Evolutionary conservation across 2,888 invertebrate species (phyloP), one percentile per base, ranked within the genome.

Genomic region (Lasioglossum figueresi): DNA sequence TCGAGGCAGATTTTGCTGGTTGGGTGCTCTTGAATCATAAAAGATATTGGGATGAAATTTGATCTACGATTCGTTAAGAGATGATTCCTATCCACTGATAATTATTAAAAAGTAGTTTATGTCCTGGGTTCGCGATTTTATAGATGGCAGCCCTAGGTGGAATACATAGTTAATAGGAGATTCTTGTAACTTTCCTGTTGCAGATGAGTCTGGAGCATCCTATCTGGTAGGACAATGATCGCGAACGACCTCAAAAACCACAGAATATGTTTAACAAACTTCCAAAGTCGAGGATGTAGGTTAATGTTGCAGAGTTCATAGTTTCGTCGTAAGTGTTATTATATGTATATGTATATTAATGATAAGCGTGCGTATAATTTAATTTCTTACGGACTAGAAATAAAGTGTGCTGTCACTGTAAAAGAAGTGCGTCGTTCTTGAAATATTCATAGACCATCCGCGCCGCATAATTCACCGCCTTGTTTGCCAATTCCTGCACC

Each of bases 171-270:
- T 68, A 37, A 37, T 34, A 73, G 48, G 45, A 45, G 16, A 19
- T 52, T 66, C 45, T 72, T 34, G 14, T 5, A 8, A 59, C 27
- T 45, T 63, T 63, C 31, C 37, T 82, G n/a, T 92, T 92, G n/a
- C 83, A 92, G 91, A 63, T 89, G 70, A 84, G 80, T 83, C 83
- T 88, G 19, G 86, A 84, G 12, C 89, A 89, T 16, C 81, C 71
- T 10, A 43, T 87, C 1, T 89, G 87, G 89, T 88, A 88, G 66
- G 6, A 63, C 31, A 14, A 40, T 19, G 63, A 43, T 16, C 59
- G 23, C 45, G 31, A 31, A 27, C 5, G 12, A 76, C 68, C 45
- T 76, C 34, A n/a, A 23, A n/a, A 63, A 78, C 23, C n/a, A 23
- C 34, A 45, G 59, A 70, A 79, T 63, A 14, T 63, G n/a, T 79